Evolutionary conservation across 1,140 invertebrate genomes (phyloP).

Genomic region (Drosophila gunungcola): DNA sequence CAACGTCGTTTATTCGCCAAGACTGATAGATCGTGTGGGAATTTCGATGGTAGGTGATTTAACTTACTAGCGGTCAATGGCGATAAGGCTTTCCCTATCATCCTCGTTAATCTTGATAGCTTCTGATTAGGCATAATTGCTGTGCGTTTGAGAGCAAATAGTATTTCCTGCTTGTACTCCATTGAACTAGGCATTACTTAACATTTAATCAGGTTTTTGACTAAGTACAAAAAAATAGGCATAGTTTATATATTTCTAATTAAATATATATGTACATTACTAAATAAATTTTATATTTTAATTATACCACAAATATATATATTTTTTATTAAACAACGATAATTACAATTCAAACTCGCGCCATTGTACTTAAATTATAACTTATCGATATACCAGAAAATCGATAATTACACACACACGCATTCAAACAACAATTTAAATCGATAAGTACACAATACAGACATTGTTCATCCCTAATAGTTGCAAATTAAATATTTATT

Average conservation of each 20-base stretch:
- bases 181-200: not conserved
- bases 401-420: not conserved
- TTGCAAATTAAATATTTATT: not conserved
- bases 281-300: too few species aligned
- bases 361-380: too few species aligned
- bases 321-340: too few species aligned
- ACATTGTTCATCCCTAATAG: not conserved
- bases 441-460: not conserved
- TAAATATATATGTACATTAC: too few species aligned
- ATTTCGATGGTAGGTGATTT: constrained; percentile 37
- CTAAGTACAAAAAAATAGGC: too few species aligned
- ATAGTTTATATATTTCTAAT: too few species aligned
- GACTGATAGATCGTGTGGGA: constrained; percentile 40
- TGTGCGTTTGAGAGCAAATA: constrained; percentile 9
- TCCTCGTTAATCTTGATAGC: constrained; percentile 32
- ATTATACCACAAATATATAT: too few species aligned
- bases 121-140: constrained; percentile 23
- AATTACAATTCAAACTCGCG: too few species aligned
- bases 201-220: too few species aligned
- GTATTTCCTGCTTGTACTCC: constrained; percentile 8
- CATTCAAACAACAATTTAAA: too few species aligned
- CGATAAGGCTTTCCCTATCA: constrained; percentile 29
- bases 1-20: constrained; percentile 17
- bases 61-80: not conserved
- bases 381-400: not conserved